Evolutionary conservation across 2,113 vertebrate genomes (phyloP), one percentile per base, ranked within the genome.

Genomic region (Cyprinodon variegatus): DNA sequence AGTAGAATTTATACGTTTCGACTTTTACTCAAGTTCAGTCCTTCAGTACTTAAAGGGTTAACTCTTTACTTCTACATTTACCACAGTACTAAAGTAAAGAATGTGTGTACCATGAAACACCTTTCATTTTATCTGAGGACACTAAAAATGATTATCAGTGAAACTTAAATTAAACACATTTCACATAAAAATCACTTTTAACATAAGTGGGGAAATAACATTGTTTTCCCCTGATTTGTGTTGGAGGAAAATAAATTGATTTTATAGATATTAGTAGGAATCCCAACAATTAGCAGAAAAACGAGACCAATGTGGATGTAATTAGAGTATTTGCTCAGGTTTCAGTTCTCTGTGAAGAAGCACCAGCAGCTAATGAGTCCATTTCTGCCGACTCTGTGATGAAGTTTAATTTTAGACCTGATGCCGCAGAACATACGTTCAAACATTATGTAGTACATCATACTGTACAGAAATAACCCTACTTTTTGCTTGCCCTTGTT

Each of bases 401-500:
- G 77, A 78, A 66, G 50, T 70, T 78, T 77, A 72, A 75, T 78
- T 79, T 84, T 76, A 73, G 77, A 72, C 74, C 87, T 81, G 84
- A 90, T 77, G 82, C 83, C 83, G 78, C 82, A 70, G 77, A 85
- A 87, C 82, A 78, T 71, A 70, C 61, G 46, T 73, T 64, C 72
- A 43, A 70, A 1, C 88, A 74, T 79, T 76, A 29, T 77, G 81
- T 82, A 66, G 72, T 83, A 75, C 85, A 75, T 89, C 70, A 77
- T 85, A 87, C 82, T 29, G 29, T 29, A 29, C 29, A 83, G 83
- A 90, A 89, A 91, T 81, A 86, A 75, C 74, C 70, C 20, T 66
- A 60, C 70, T 82, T 82, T 70, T 79, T 43, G 79, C 78, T 79
- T 53, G 84, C 89, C 90, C 92, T 93, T 91, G 92, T 91, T 92